A percentile compares a stretch with the other conserved stretches of the same genome.
phyloP scores from a whole-genome alignment of 1,140 invertebrate species.

The Megathymus violae region DNA sequence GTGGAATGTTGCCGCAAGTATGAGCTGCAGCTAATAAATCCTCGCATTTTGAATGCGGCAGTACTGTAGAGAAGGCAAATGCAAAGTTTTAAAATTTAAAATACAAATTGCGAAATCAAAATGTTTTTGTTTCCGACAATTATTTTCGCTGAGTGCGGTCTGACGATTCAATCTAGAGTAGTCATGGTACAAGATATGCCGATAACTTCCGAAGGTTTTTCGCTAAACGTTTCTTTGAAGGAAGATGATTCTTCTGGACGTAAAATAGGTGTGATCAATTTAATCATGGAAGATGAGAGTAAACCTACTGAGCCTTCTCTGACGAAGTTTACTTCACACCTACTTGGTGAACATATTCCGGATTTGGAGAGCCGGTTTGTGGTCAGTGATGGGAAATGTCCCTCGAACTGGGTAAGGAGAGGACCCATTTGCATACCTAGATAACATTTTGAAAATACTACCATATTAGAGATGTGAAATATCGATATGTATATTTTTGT shows the following conservation, averaged over 20 bases:
- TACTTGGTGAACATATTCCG: constrained; percentile 26
- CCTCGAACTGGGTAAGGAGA: constrained; percentile 34
- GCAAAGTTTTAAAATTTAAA: no score
- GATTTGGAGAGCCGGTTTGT: constrained; percentile 30
- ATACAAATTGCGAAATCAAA: neutral
- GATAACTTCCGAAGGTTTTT: neutral
- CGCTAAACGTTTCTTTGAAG: constrained; percentile 6
- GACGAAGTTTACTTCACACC: neutral
- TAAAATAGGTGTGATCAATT: constrained; percentile 6
- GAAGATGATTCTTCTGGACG: constrained; percentile 12
- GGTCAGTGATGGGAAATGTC: constrained; percentile 34
- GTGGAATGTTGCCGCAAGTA: no score
- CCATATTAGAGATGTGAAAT: no score
- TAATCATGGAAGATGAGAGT: constrained; percentile 18
- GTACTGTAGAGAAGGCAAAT: neutral
- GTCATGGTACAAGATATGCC: constrained; percentile 17
- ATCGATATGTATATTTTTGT: no score
- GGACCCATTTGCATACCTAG: constrained; percentile 17
- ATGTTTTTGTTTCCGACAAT: constrained; percentile 15
- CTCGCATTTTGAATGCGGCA: neutral
- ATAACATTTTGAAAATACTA: neutral
- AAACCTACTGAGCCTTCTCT: neutral
- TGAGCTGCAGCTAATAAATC: no score
- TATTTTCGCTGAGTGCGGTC: constrained; percentile 6
- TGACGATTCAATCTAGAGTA: neutral